Evolutionary conservation across 2,888 invertebrate genomes (phyloP), one percentile per base, ranked within the genome.

Genomic region (Sympetrum striolatum): DNA sequence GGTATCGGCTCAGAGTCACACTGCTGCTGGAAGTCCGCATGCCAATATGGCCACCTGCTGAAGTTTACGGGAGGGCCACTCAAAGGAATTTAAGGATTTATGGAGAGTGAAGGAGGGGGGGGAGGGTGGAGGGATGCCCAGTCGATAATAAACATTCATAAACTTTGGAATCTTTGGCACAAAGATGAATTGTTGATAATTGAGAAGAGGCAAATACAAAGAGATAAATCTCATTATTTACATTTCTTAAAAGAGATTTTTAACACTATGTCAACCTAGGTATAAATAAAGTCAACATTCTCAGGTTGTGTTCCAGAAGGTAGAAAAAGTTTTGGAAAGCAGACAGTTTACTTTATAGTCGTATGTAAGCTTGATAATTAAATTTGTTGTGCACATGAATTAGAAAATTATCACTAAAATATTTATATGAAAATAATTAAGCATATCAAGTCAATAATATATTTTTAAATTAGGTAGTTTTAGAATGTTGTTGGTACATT

Each of bases 1-100:
- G 95, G 95, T 95, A 95, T 94, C 95, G 95, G 94, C 95, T 95
- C 95, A 95, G 95, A 95, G 95, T 95, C 95, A 95, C 95, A 94
- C 95, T 95, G 95, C 95, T 95, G 94, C 95, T 95, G 93, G 96
- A 96, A 94, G 95, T 95, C 95, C 95, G 95, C 96, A 96, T 95
- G 94, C 95, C 95, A 86, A 86, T 86, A 60, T 86, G 86, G 94
- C 95, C 95, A 93, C 94, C 94, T 94, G 93, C 80, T 73, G 90
- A 44, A 91, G 90, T 91, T 92, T 31, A 86, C 60, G 60, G 86
- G 86, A 60, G 86, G 48, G 58, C 86, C 86, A 60, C 86, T 60
- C 86, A 12, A 86, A 25, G 60, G 86, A 35, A 60, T 86, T 60
- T 10, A 4, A 60, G 60, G 25, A 37, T 60, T 6, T 37, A 37